A percentile compares a stretch with the other conserved stretches of the same genome.
These are phyloP conservation scores for Lepidurus couesii DNA, from an alignment of 1,140 invertebrate genomes.

Conservation along the genomic window DNA sequence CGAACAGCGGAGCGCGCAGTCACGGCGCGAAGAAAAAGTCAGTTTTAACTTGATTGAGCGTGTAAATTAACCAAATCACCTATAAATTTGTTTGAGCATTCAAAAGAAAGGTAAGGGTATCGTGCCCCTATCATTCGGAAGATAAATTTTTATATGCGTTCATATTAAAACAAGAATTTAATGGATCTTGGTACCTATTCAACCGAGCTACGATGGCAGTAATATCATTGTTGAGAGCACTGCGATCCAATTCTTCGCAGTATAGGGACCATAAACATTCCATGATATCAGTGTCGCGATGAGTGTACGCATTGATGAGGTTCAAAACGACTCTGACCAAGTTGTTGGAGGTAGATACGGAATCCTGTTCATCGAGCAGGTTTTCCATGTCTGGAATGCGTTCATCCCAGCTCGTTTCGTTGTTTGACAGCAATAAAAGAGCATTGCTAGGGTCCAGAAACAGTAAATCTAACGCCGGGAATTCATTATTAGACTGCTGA, in stretches of 20 bases:
- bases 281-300: background rate
- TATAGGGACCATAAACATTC: background rate
- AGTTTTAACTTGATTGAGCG: too few species aligned
- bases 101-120: too few species aligned
- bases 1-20: too few species aligned
- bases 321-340: background rate
- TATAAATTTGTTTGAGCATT: too few species aligned
- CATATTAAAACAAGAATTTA: too few species aligned
- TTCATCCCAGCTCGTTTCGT: background rate
- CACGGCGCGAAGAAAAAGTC: too few species aligned
- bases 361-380: background rate
- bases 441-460: background rate
- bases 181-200: background rate
- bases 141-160: too few species aligned
- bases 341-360: background rate
- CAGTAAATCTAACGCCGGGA: slow-evolving; percentile 3
- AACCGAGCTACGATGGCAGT: background rate
- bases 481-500: background rate
- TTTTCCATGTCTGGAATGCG: background rate
- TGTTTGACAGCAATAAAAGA: background rate
- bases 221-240: background rate
- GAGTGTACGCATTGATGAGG: background rate
- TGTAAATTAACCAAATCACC: too few species aligned
- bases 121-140: too few species aligned
- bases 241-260: background rate